A percentile compares a stretch with the other conserved stretches of the same genome.
phyloP scores from a whole-genome alignment of 2,797 vertebrate species.

The Trachops cirrhosus region DNA sequence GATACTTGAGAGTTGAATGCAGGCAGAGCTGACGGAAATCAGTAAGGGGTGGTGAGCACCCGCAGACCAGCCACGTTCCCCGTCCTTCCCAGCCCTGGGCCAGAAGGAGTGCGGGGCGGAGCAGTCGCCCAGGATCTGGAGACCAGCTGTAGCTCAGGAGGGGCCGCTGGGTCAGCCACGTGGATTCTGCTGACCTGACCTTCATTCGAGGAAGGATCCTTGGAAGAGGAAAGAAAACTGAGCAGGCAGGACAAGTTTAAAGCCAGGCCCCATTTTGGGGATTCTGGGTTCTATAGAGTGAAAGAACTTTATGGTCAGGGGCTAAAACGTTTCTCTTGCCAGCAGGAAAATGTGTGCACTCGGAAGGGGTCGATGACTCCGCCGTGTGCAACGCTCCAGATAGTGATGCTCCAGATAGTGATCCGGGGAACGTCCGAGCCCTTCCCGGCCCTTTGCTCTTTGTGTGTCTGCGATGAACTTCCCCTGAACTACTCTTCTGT shows the following conservation, averaged over 20 bases:
- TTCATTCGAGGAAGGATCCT: not conserved
- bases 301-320: not conserved
- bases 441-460: not conserved
- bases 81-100: not conserved
- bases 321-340: not conserved
- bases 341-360: not conserved
- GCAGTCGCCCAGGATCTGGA: too few species aligned
- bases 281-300: not conserved
- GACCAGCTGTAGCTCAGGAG: not conserved
- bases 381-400: not conserved
- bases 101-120: accelerated
- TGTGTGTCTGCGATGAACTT: not conserved
- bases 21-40: not conserved
- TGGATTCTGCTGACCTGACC: not conserved
- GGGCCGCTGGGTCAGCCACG: accelerated
- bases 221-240: not conserved
- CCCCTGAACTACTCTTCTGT: not conserved
- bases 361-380: not conserved
- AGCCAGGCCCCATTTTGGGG: not conserved
- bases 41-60: not conserved
- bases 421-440: not conserved
- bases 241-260: not conserved
- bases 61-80: accelerated
- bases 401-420: not conserved
- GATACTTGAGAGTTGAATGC: not conserved